These are phyloP conservation scores for Drosophila ironensis DNA, from an alignment of 1,140 invertebrate genomes.

Conservation along the genomic window DNA sequence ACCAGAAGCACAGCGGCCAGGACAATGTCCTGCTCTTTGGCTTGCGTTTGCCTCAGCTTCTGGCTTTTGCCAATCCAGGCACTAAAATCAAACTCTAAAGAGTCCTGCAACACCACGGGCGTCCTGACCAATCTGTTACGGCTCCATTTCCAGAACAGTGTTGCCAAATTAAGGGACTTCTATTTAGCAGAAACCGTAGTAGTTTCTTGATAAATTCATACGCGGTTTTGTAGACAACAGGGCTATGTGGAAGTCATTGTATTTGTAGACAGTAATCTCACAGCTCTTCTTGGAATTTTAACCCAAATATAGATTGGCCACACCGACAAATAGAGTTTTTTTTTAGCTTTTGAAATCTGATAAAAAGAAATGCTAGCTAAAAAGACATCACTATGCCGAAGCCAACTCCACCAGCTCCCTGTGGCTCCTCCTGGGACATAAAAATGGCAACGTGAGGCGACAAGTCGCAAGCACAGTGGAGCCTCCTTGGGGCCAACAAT, in stretches of 20 bases:
- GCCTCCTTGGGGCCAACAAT: constrained; percentile 55
- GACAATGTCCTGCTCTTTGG: constrained; percentile 17
- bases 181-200: too few relatives aligned
- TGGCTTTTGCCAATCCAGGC: constrained; percentile 23
- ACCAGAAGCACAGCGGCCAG: constrained; percentile 11
- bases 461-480: constrained; percentile 30
- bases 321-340: too few relatives aligned
- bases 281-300: too few relatives aligned
- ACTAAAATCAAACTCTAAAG: constrained; percentile 62
- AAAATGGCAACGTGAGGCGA: constrained; percentile 76
- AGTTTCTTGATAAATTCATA: too few relatives aligned
- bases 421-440: constrained; percentile 33
- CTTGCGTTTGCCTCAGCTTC: background rate
- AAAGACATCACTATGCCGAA: background rate
- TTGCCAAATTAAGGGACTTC: background rate
- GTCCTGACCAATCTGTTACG: constrained; percentile 4
- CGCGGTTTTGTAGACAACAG: too few relatives aligned
- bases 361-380: too few relatives aligned
- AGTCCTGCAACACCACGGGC: constrained; percentile 49
- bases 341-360: too few relatives aligned
- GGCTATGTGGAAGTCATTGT: too few relatives aligned
- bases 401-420: background rate
- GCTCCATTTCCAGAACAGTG: background rate
- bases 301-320: too few relatives aligned
- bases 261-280: too few relatives aligned